These are phyloP conservation scores for Pilophorus perplexus DNA, from an alignment of 2,888 invertebrate genomes.

Conservation along the genomic window DNA sequence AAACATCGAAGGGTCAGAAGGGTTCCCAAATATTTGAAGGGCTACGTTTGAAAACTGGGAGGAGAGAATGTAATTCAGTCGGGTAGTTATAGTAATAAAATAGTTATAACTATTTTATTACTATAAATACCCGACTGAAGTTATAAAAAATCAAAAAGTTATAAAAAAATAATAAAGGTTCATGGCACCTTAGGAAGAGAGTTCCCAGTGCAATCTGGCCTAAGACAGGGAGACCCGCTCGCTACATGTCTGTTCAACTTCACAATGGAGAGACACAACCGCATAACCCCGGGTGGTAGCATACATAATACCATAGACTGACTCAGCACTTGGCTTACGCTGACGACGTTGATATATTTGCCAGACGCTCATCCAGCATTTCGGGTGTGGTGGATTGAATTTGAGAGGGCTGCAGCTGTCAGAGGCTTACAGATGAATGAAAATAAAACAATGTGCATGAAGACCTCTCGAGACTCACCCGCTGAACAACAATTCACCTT, in stretches of 20 bases:
- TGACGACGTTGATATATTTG: too few relatives aligned
- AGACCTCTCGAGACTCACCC: background rate
- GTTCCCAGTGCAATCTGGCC: background rate
- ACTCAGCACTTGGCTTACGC: too few relatives aligned
- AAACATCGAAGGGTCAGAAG: too few relatives aligned
- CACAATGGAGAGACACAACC: constrained; percentile 12
- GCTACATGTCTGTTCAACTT: constrained; percentile 9
- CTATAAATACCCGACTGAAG: too few relatives aligned
- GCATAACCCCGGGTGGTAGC: constrained; percentile 2
- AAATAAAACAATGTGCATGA: constrained; percentile 15
- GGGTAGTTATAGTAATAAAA: too few relatives aligned
- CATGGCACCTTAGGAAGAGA: background rate
- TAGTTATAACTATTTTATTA: too few relatives aligned
- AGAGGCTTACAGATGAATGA: constrained; percentile 9
- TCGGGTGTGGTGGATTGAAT: background rate
- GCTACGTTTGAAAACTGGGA: too few relatives aligned
- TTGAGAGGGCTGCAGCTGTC: background rate
- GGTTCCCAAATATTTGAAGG: too few relatives aligned
- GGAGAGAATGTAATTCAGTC: too few relatives aligned
- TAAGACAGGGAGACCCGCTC: constrained; percentile 12
- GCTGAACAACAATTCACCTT: background rate
- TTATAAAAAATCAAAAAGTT: too few relatives aligned
- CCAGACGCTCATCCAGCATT: background rate
- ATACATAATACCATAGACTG: background rate
- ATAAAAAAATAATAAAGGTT: too few relatives aligned